These are phyloP conservation scores for Xestia xanthographa DNA, from an alignment of 2,888 invertebrate species.

Conservation along the genomic window DNA sequence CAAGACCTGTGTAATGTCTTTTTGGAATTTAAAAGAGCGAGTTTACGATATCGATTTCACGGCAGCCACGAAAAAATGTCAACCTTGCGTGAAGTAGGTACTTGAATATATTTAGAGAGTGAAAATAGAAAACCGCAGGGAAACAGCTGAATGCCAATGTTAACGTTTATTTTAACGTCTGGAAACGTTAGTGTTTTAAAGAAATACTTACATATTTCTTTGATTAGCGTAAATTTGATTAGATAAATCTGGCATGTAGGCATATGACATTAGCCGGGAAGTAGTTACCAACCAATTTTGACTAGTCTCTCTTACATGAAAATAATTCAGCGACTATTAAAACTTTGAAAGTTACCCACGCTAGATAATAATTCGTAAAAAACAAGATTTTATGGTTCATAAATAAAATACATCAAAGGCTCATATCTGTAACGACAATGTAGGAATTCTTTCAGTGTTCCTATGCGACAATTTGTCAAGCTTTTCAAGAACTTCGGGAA, in stretches of 20 bases:
- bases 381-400: slow-evolving; percentile 61
- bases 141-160: slow-evolving; percentile 88
- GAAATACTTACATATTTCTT: slow-evolving; percentile 46
- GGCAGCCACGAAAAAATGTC: slow-evolving; percentile 79
- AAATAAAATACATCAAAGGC: slow-evolving; percentile 65
- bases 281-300: slow-evolving; percentile 9
- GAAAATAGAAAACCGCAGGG: slow-evolving; percentile 86
- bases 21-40: slow-evolving; percentile 65
- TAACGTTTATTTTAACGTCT: slow-evolving; percentile 83
- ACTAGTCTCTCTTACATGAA: slow-evolving; percentile 38
- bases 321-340: slow-evolving; percentile 59
- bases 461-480: slow-evolving; percentile 33
- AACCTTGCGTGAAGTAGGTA: slow-evolving; percentile 78
- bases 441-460: slow-evolving; percentile 38
- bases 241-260: slow-evolving; percentile 3
- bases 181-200: slow-evolving; percentile 67
- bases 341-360: slow-evolving; percentile 52
- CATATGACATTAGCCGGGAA: slow-evolving; percentile 10
- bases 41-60: slow-evolving; percentile 73
- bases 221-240: slow-evolving; percentile 31
- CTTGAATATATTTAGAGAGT: slow-evolving; percentile 81
- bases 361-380: slow-evolving; percentile 59
- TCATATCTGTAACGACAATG: slow-evolving; percentile 40
- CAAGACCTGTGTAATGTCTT: slow-evolving; percentile 56
- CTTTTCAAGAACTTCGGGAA: slow-evolving; percentile 4